Percentiles rank a stretch among this genome's conserved stretches.
Conservation (phyloP, 2,113 vertebrate genomes). For the Ovis canadensis region DNA sequence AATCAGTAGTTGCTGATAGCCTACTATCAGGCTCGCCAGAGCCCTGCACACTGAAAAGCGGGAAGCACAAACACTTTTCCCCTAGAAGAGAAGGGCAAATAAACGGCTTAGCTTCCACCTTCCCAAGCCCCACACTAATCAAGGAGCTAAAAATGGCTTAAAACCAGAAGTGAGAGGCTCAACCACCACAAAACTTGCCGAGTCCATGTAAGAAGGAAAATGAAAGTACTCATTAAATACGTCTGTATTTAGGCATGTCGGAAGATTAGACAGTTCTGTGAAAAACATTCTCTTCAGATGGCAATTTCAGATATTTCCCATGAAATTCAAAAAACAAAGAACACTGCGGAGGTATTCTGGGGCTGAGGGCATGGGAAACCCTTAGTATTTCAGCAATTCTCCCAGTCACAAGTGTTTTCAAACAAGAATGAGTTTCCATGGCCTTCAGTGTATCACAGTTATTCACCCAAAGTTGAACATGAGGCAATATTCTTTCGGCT, state of each 20-base stretch:
- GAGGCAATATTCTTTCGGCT: background rate
- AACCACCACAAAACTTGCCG: background rate
- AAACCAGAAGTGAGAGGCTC: conserved; percentile 32
- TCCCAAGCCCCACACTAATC: background rate
- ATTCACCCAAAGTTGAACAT: background rate
- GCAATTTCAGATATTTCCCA: background rate
- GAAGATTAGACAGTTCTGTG: background rate
- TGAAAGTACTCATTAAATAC: background rate
- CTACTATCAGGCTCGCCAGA: background rate
- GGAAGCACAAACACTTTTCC: background rate
- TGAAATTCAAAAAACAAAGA: background rate
- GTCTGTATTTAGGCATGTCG: background rate
- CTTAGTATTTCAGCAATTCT: background rate
- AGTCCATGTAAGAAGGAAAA: conserved; percentile 21
- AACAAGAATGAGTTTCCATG: background rate
- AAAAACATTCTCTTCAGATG: background rate
- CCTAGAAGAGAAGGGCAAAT: background rate
- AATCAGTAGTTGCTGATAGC: background rate
- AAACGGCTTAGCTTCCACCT: background rate
- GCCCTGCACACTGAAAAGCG: background rate
- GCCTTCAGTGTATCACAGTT: background rate
- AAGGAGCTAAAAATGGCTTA: conserved; percentile 20
- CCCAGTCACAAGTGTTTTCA: conserved; percentile 13
- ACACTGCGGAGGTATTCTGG: background rate
- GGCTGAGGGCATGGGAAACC: background rate